Percentiles rank a stretch among this genome's conserved stretches.
Conservation (phyloP, 1,140 invertebrate genomes). For the Teleopsis dalmanni region DNA sequence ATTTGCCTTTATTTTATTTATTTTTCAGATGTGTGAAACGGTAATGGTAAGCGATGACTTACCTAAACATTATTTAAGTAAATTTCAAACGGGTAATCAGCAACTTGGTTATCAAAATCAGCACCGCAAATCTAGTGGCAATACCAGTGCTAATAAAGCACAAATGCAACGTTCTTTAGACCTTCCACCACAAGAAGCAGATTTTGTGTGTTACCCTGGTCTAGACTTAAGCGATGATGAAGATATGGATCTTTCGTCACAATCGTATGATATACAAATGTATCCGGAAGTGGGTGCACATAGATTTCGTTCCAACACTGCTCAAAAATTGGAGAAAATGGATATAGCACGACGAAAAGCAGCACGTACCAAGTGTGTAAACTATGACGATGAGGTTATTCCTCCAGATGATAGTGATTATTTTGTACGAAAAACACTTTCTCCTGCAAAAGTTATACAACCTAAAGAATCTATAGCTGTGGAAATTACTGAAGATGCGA, state of each 20-base stretch:
- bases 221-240: slow-evolving; percentile 70
- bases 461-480: slow-evolving; percentile 41
- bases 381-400: slow-evolving; percentile 56
- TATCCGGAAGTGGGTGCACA: slow-evolving; percentile 69
- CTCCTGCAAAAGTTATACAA: too few relatives aligned
- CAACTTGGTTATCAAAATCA: slow-evolving; percentile 20
- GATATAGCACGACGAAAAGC: slow-evolving; percentile 75
- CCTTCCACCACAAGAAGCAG: slow-evolving; percentile 39
- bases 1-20: too few relatives aligned
- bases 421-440: slow-evolving; percentile 51
- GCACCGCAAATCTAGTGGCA: slow-evolving; percentile 13
- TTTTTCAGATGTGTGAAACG: slow-evolving; percentile 49
- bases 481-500: not conserved
- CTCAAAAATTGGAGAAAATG: slow-evolving; percentile 80
- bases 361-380: slow-evolving; percentile 68
- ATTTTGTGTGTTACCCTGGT: slow-evolving; percentile 64
- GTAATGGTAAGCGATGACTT: slow-evolving; percentile 72
- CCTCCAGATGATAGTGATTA: slow-evolving; percentile 55
- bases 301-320: slow-evolving; percentile 76
- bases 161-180: slow-evolving; percentile 13
- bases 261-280: slow-evolving; percentile 64
- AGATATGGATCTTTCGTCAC: slow-evolving; percentile 55
- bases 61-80: slow-evolving; percentile 54
- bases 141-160: slow-evolving; percentile 8
- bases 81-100: slow-evolving; percentile 23